Conservation (phyloP, 2,113 vertebrate species). For the Erythrolamprus reginae region DNA sequence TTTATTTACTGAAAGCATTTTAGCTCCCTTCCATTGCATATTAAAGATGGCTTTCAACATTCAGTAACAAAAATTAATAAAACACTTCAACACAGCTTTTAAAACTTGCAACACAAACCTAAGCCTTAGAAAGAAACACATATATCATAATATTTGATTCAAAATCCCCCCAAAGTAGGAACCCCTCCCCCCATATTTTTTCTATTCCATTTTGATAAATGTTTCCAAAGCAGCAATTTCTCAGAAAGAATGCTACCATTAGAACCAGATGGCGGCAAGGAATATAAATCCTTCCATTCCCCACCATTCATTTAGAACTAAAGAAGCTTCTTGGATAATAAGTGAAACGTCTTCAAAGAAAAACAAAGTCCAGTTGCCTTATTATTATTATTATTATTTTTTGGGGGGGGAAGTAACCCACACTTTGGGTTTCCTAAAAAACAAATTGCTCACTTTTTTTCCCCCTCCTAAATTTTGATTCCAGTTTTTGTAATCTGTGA, state of each 20-base stretch:
- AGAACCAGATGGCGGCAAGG: background rate
- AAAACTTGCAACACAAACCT: background rate
- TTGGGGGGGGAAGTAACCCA: no score
- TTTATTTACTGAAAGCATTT: background rate
- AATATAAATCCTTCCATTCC: background rate
- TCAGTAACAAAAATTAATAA: background rate
- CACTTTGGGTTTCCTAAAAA: background rate
- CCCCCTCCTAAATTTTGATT: background rate
- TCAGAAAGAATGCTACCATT: background rate
- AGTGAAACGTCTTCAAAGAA: background rate
- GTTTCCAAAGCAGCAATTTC: background rate
- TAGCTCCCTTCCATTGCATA: background rate
- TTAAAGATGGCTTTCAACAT: background rate
- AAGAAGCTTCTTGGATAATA: background rate
- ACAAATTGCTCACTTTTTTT: background rate
- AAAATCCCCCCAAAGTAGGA: background rate
- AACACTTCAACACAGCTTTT: background rate
- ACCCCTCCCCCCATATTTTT: no score
- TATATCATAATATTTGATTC: background rate
- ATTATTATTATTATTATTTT: no score
- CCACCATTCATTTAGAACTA: background rate
- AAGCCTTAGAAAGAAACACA: background rate
- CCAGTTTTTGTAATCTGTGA: background rate
- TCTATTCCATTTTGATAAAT: background rate
- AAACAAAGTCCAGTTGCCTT: background rate